phyloP scores from a whole-genome alignment of 1,140 invertebrate genomes.

The Oryzaephilus surinamensis region DNA sequence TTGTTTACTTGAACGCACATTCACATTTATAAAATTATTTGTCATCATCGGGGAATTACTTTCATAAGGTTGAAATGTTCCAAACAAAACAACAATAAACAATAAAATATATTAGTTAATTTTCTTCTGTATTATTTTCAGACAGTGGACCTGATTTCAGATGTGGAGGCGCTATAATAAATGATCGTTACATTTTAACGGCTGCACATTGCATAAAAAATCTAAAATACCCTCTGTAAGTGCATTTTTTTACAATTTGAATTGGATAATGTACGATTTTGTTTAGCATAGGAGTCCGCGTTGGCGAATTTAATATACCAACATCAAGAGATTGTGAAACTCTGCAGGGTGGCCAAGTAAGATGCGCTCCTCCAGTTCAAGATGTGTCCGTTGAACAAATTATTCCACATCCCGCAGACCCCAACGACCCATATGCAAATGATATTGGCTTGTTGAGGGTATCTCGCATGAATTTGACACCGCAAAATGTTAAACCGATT shows the following conservation, averaged over 20 bases:
- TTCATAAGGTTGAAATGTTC: too few relatives aligned
- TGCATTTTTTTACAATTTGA: too few relatives aligned
- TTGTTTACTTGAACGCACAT: too few relatives aligned
- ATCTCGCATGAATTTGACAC: constrained; percentile 11
- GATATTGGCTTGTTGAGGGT: constrained; percentile 55
- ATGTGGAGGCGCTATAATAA: constrained; percentile 57
- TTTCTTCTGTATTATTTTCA: too few relatives aligned
- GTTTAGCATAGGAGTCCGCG: constrained; percentile 41
- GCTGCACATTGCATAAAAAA: constrained; percentile 56
- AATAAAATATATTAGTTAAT: too few relatives aligned
- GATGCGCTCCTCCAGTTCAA: constrained; percentile 47
- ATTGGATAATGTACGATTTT: too few relatives aligned
- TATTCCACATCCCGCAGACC: constrained; percentile 45
- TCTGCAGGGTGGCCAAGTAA: constrained; percentile 30
- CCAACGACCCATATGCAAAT: constrained; percentile 37
- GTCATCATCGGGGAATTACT: too few relatives aligned
- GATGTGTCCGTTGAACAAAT: constrained; percentile 45
- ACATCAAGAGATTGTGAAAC: constrained; percentile 51
- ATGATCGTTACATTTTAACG: constrained; percentile 53
- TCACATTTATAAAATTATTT: too few relatives aligned
- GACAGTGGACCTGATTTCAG: constrained; percentile 33
- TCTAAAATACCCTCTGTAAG: constrained; percentile 35
- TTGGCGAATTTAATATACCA: constrained; percentile 51
- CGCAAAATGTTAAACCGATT: constrained; percentile 42
- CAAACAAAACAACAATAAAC: too few relatives aligned